Evolutionary conservation across 2,888 invertebrate species (phyloP), one percentile per base, ranked within the genome.

Genomic region (Phragmatobia fuliginosa): DNA sequence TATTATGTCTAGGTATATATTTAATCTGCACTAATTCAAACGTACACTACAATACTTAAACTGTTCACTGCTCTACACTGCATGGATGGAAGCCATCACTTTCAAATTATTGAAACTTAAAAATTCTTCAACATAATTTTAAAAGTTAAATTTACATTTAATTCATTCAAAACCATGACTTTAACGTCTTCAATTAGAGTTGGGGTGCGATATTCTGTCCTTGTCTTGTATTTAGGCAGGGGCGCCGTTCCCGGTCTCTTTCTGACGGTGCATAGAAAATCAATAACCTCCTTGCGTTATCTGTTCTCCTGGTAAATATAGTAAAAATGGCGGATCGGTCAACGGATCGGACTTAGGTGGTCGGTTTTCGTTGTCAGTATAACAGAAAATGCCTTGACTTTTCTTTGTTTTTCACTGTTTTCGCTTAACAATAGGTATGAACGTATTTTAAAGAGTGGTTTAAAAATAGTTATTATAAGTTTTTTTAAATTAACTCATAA

Each of bases 261-360:
- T 81, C 68, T 38, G 25, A 11, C 75, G 33, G 25, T 58, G 68
- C 58, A 67, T 72, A 70, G 70, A 83, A 85, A 88, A 87, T 85
- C 87, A 68, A 86, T 85, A 72, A 83, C 70, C 88, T 89, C 86
- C 72, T 83, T 11, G 14, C 49, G 52, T 14, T 64, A 74, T 79
- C 75, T 91, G 88, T 33, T 60, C 63, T 80, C 91, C 89, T 91
- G 80, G 90, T 91, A 80, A 68, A 85, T 87, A 79, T 86, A 78
- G 83, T 84, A 83, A 91, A 91, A 91, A 91, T 91, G 91, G 92
- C 91, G 91, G 91, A 91, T 89, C 87, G 81, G 84, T 84, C 85
- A 83, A 75, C 74, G 77, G 68, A 73, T 81, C 74, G 76, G 71
- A 58, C 28, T 33, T 32, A 18, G 59, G 25, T 52, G 25, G 52